Conservation (phyloP, 2,888 invertebrate species). For the Clivina fossor region DNA sequence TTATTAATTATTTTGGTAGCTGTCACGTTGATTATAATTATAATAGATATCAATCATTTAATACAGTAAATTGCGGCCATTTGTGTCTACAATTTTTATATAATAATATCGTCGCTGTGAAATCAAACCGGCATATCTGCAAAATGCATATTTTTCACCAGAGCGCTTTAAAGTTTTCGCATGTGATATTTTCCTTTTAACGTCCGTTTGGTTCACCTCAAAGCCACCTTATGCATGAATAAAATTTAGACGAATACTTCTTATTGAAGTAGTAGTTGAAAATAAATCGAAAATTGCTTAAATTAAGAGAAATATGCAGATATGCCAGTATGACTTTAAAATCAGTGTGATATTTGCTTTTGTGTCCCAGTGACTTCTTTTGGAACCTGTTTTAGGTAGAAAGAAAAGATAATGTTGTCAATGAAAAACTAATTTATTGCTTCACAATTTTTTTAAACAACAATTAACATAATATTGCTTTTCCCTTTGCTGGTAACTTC, state of each 20-base stretch:
- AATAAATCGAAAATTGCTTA: constrained; percentile 29
- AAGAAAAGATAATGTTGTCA: constrained; percentile 4
- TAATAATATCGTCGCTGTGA: constrained; percentile 39
- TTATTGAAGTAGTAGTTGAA: constrained; percentile 28
- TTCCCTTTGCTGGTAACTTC: constrained; percentile 10
- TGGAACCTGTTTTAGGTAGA: constrained; percentile 26
- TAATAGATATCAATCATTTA: too few relatives aligned
- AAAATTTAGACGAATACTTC: constrained; percentile 25
- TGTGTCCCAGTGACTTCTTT: constrained; percentile 17
- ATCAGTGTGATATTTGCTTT: constrained; percentile 15
- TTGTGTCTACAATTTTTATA: too few relatives aligned
- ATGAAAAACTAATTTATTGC: constrained; percentile 5
- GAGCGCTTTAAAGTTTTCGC: constrained; percentile 17
- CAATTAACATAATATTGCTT: constrained; percentile 7
- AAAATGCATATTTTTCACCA: constrained; percentile 16
- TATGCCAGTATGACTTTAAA: constrained; percentile 16
- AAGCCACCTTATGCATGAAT: constrained; percentile 17
- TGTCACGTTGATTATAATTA: too few relatives aligned
- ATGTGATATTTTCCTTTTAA: constrained; percentile 14
- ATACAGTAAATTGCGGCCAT: too few relatives aligned
- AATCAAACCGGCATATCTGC: constrained; percentile 18
- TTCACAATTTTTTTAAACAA: constrained; percentile 9
- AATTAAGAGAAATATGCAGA: constrained; percentile 27
- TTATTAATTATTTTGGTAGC: too few relatives aligned
- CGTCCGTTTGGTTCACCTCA: constrained; percentile 16